Base-by-base conservation (phyloP, 2,113 vertebrate genomes). In the Podarcis raffonei region DNA sequence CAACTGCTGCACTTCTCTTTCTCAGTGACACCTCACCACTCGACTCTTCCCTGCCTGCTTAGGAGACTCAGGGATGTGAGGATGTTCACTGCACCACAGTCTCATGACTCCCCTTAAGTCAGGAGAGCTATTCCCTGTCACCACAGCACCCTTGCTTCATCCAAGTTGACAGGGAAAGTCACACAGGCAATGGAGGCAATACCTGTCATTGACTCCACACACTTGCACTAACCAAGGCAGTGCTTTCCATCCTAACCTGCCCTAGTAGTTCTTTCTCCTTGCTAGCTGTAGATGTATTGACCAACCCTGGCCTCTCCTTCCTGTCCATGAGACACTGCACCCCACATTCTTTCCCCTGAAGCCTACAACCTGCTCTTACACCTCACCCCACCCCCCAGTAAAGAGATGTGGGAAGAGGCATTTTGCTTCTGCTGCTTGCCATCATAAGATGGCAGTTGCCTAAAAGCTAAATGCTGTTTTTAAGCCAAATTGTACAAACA, bases 391-490 rank as follows among this genome's bases (percentile, higher is more conserved):
- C 37, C 2, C 59, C 35, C 39, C 42, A 35, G 12, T 71, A 35
- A 23, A 7, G 3, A 23, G 30, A 25, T 2, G 9, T 39, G 42
- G 20, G 71, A 72, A 16, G 82, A 18, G 18, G 30, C 48, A 23
- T 16, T 22, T 71, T 62, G 59, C 59, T 62, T 20, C 59, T 20
- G 59, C 59, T 20, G 8, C 1, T 62, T 18, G 59, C 59, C 59
- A 62, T 18, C 18, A 7, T 84, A 88, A 86, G 76, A 89, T 86
- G 87, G 87, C 92, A 2, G 15, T 72, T 23, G 35, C 57, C 0
- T 11, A 53, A 81, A 18, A 83, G 74, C 77, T 87, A 18, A 18
- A 2, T 90, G 92, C 90, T 81, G 87, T 68, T 35, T 87, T 80
- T 68, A 6, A 82, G 91, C 87, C 42, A 1, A 8, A 6, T 4